Conservation (phyloP, 2,888 invertebrate species). For the Drosophila incognita region DNA sequence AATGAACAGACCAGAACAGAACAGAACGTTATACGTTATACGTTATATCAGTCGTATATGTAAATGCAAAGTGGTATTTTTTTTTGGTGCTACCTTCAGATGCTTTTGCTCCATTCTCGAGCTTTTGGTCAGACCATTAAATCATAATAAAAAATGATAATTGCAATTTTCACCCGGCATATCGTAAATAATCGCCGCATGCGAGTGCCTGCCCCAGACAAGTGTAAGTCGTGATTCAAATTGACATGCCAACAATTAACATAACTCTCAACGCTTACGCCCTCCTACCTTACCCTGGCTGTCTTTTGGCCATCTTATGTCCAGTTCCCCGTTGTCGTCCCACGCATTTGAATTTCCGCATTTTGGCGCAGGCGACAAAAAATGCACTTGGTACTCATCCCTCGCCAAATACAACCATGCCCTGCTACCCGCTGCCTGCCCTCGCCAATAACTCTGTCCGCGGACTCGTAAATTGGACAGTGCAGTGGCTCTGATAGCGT, state of each 20-base stretch:
- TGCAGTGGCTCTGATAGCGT: slow-evolving; percentile 44
- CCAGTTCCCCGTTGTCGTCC: slow-evolving; percentile 38
- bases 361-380: slow-evolving; percentile 45
- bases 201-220: slow-evolving; percentile 65
- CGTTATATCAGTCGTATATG: slow-evolving; percentile 1
- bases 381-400: slow-evolving; percentile 49
- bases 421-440: neutral
- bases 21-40: slow-evolving; percentile 28
- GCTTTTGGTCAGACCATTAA: slow-evolving; percentile 64
- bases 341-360: slow-evolving; percentile 75
- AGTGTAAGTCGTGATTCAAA: slow-evolving; percentile 84
- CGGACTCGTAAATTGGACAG: slow-evolving; percentile 64
- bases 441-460: slow-evolving; percentile 65
- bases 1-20: slow-evolving; percentile 4
- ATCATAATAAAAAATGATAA: slow-evolving; percentile 83
- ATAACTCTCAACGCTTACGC: slow-evolving; percentile 63
- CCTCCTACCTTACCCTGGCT: neutral
- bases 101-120: slow-evolving; percentile 16
- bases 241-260: slow-evolving; percentile 82
- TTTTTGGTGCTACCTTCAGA: slow-evolving; percentile 9
- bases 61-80: slow-evolving; percentile 21
- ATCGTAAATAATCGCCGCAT: slow-evolving; percentile 76
- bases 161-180: slow-evolving; percentile 82
- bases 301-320: slow-evolving; percentile 1
- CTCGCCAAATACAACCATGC: neutral